Evolutionary conservation across 2,113 vertebrate genomes (phyloP).

Genomic region (Hirundichthys speculiger): DNA sequence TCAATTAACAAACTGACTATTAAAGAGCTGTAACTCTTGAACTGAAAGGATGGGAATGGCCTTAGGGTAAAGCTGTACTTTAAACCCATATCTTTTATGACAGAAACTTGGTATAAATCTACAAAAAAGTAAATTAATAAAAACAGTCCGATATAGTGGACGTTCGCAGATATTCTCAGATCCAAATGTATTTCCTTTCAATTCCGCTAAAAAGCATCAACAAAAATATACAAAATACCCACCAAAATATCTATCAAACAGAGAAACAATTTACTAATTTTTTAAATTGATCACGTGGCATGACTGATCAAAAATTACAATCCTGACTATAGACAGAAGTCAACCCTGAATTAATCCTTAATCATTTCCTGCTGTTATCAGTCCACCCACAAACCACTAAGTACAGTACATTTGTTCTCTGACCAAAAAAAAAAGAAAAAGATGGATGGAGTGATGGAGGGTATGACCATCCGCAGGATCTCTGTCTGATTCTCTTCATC

Average conservation of each 20-base stretch:
- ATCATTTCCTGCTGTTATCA: slow-evolving; percentile 2
- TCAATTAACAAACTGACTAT: too few relatives aligned
- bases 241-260: rapidly evolving
- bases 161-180: too few relatives aligned
- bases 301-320: not conserved
- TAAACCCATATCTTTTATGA: too few relatives aligned
- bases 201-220: not conserved
- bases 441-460: slow-evolving; percentile 50
- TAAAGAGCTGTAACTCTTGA: too few relatives aligned
- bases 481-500: slow-evolving; percentile 68
- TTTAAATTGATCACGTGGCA: not conserved
- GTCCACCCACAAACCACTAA: slow-evolving; percentile 27
- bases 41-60: too few relatives aligned
- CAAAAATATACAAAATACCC: not conserved
- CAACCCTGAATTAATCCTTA: slow-evolving; percentile 11
- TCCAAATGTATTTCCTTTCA: too few relatives aligned
- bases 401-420: slow-evolving; percentile 21
- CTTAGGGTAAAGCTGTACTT: too few relatives aligned
- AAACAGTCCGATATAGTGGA: too few relatives aligned
- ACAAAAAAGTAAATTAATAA: too few relatives aligned
- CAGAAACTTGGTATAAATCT: too few relatives aligned
- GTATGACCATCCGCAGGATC: slow-evolving; percentile 58
- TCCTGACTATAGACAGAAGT: not conserved
- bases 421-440: slow-evolving; percentile 1
- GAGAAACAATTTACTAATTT: slow-evolving; percentile 2